Evolutionary conservation across 2,888 invertebrate genomes (phyloP), one percentile per base, ranked within the genome.

Genomic region (Mythimna ferrago): DNA sequence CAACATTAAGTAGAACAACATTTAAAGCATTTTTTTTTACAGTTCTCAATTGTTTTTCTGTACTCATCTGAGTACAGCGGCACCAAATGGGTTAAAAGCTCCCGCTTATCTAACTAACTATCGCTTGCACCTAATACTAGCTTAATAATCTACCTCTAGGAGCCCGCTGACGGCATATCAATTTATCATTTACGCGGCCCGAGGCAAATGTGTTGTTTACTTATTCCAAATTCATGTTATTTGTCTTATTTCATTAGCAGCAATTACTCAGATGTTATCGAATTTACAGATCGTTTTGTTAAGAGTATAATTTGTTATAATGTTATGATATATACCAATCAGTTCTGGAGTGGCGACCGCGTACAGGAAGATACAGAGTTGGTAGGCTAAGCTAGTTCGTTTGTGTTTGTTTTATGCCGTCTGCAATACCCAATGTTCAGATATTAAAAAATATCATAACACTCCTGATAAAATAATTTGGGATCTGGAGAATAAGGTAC

Each of bases 121-220:
- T 57, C 19, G 21, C 44, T 68, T 53, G 9, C 44, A 48, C 38
- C 58, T 65, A 57, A 54, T 57, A 69, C 48, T 53, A 72, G 16
- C 66, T 81, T 73, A 80, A 71, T 74, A 71, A 60, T 65, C 66
- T 65, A 84, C 53, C 56, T 68, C 35, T 66, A 71, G 51, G 38
- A 79, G 44, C 48, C 6, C 21, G 76, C 66, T 69, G 79, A 71
- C 76, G 65, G 71, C 76, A 38, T 68, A 68, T 77, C 78, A 75
- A 87, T 86, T 85, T 86, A 86, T 87, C 77, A 87, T 85, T 80
- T 71, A 77, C 76, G 66, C 84, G 61, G 76, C 85, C 80, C 35
- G 71, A 73, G 73, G 78, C 78, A 78, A 82, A 78, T 73, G 66
- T 78, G 71, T 62, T 77, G 77, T 74, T 79, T 72, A 78, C 69